Evolutionary conservation across 2,888 invertebrate genomes (phyloP), one percentile per base, ranked within the genome.

Genomic region (Orchesella flavescens): DNA sequence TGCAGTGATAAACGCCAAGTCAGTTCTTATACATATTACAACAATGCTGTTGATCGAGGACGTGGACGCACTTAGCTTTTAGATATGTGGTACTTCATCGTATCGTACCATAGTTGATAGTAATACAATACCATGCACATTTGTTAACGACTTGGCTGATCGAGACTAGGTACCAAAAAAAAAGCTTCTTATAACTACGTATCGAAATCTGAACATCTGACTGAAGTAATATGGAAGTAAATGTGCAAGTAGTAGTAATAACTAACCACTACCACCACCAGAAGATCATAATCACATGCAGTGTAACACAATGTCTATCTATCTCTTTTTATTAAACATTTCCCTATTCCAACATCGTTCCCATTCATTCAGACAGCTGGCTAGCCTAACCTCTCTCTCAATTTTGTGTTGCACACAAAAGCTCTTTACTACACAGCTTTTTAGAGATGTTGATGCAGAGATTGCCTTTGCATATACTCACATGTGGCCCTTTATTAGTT

Each of bases 321-420:
- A 53, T 23, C 15, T 65, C 49, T 49, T 55, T 19, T 23, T 57
- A 44, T 55, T 57, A 19, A 23, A 66, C 49, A 75, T 75, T 55
- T 75, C 66, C 65, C 66, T 61, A 74, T 74, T 55, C 53, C 69
- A 46, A 73, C 65, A 65, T 65, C 65, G 65, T 61, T 73, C 73
- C 23, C 75, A 76, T 76, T 66, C 76, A 76, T 68, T 76, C 66
- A 49, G 44, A 66, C 76, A 76, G 76, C 76, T 76, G 76, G 75
- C 46, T 65, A 49, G 44, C 24, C 69, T 49, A 69, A 21, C 21
- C 59, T 73, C 5, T 72, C 57, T 34, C 57, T 68, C 34, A 12
- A 12, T 61, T 61, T 61, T n/a, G 71, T 71, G 34, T 21, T 19
- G 23, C 23, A 43, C 43, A 65, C 65, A 43, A 5, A 65, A 5